Conservation (phyloP, 2,888 invertebrate species). For the Atrina japonica region DNA sequence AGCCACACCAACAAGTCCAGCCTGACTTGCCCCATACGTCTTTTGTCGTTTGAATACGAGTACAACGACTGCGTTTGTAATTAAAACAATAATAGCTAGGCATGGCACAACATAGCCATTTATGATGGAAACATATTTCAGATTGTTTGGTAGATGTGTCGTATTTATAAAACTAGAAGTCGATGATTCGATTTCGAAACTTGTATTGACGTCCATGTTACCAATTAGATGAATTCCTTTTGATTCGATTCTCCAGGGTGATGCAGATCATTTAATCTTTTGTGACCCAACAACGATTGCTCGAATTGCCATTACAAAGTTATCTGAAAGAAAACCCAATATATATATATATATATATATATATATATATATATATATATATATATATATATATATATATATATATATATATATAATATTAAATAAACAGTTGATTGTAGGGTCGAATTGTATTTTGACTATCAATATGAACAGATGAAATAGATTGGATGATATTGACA, state of each 20-base stretch:
- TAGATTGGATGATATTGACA: too few species aligned
- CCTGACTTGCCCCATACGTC: conserved; percentile 45
- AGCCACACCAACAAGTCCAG: conserved; percentile 42
- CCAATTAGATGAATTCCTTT: too few species aligned
- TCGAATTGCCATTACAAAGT: too few species aligned
- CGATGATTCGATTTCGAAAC: background rate
- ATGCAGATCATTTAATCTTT: background rate
- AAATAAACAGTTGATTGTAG: too few species aligned
- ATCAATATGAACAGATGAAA: too few species aligned
- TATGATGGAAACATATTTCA: conserved; percentile 28
- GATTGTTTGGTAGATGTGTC: background rate
- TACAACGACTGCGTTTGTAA: conserved; percentile 41
- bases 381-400: background rate
- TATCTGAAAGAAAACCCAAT: background rate
- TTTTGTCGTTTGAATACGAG: conserved; percentile 40
- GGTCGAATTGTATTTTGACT: too few species aligned
- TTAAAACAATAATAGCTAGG: conserved; percentile 35
- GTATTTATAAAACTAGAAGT: background rate
- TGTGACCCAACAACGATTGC: too few species aligned
- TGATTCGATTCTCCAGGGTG: background rate
- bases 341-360: background rate
- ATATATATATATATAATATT: too few species aligned
- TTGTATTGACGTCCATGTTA: too few species aligned
- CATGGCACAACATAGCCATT: conserved; percentile 43
- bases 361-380: background rate